Conservation (phyloP, 2,797 vertebrate genomes). For the Eupleurogrammus muticus region DNA sequence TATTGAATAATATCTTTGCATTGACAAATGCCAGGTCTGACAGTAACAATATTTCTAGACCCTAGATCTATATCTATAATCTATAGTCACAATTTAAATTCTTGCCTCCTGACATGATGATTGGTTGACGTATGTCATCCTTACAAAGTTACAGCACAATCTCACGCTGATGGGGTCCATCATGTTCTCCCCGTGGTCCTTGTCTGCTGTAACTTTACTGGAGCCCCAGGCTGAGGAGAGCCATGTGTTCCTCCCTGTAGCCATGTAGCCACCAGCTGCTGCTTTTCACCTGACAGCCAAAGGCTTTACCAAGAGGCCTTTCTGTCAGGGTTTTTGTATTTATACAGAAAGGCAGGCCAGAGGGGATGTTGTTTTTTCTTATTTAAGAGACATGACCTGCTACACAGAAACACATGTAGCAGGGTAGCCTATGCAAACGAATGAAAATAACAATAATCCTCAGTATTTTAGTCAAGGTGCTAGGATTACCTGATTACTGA, state of each 20-base stretch:
- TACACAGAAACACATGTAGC: slow-evolving; percentile 27
- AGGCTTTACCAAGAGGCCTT: slow-evolving; percentile 26
- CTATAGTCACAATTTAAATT: neutral
- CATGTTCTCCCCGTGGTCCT: slow-evolving; percentile 12
- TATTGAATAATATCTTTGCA: no score
- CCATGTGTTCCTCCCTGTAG: slow-evolving; percentile 28
- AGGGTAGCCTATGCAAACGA: slow-evolving; percentile 33
- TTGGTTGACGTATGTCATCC: neutral
- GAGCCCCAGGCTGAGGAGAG: slow-evolving; percentile 28
- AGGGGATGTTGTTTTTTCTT: slow-evolving; percentile 13
- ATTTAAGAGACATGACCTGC: slow-evolving; percentile 33
- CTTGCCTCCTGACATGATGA: neutral
- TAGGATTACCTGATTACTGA: slow-evolving; percentile 61
- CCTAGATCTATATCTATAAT: neutral
- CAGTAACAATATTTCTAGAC: no score
- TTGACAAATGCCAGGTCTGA: no score
- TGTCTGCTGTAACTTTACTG: slow-evolving; percentile 32
- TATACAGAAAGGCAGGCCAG: slow-evolving; percentile 20
- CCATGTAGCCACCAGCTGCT: slow-evolving; percentile 49
- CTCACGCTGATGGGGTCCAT: neutral
- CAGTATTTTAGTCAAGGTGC: slow-evolving; percentile 31
- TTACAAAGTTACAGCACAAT: neutral
- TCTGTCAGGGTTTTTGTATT: slow-evolving; percentile 19
- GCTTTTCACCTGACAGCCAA: slow-evolving; percentile 35
- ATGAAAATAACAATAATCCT: slow-evolving; percentile 44